Evolutionary conservation across 2,113 vertebrate species (phyloP).

Genomic region (Tupaia chinensis): DNA sequence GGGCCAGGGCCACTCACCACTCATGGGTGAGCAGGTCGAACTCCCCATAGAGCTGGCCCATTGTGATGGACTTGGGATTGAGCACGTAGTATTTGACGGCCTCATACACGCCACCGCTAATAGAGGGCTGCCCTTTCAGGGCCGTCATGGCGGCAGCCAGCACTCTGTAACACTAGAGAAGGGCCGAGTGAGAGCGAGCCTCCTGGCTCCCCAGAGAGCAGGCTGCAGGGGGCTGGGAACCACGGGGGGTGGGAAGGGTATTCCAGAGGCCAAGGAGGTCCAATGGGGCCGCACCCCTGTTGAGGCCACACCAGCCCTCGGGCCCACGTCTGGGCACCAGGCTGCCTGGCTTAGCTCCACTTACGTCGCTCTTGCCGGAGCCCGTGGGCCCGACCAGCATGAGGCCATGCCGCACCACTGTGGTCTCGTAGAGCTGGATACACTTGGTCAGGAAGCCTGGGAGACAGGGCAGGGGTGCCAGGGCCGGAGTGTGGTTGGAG

Average conservation of each 20-base stretch:
- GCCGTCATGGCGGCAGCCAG: slow-evolving; percentile 92
- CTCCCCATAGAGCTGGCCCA: slow-evolving; percentile 97
- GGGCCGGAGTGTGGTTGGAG: not conserved
- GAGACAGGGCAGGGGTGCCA: not conserved
- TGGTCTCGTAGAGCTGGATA: slow-evolving; percentile 96
- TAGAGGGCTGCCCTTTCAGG: slow-evolving; percentile 92
- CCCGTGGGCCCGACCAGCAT: slow-evolving; percentile 96
- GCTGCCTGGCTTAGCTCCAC: not conserved
- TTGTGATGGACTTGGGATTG: slow-evolving; percentile 97
- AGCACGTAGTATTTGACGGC: slow-evolving; percentile 91
- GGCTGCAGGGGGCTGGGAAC: not conserved
- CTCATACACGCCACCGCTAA: slow-evolving; percentile 93
- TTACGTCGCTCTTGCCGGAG: slow-evolving; percentile 95
- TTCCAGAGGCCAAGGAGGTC: not conserved
- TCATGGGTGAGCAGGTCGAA: slow-evolving; percentile 96
- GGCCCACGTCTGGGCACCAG: not conserved
- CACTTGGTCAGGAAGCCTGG: slow-evolving; percentile 94
- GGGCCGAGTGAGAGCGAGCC: slow-evolving; percentile 17
- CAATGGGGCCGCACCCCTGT: not conserved
- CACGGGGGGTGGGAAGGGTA: not conserved
- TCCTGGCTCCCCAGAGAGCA: not conserved
- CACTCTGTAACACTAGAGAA: slow-evolving; percentile 93
- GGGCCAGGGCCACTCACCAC: slow-evolving; percentile 87
- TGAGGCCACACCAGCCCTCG: too few species aligned
- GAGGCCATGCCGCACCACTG: slow-evolving; percentile 93